Percentiles rank a stretch among this genome's conserved stretches.
Evolutionary conservation across 92 coral and sea anemone genomes (phyloP).

Genomic region (Siderastrea siderea): DNA sequence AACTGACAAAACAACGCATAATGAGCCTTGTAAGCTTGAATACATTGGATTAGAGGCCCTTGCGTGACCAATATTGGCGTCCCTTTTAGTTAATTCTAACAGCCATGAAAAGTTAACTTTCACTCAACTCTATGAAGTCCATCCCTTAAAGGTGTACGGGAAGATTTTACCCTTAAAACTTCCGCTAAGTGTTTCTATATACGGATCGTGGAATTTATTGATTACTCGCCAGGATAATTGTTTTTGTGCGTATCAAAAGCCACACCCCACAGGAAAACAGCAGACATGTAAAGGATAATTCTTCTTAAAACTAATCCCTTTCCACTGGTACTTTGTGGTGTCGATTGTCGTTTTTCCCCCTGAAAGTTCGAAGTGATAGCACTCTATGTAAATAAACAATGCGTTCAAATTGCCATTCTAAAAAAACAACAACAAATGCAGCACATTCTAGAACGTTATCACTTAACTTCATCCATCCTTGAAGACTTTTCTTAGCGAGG

Average conservation of each 20-base stretch:
- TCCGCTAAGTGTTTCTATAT: not conserved
- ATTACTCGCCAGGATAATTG: not conserved
- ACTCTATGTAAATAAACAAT: not conserved
- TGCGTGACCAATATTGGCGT: not conserved
- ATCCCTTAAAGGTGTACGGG: not conserved
- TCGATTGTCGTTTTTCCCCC: constrained; percentile 2
- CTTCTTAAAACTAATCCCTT: constrained; percentile 21
- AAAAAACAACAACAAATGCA: constrained; percentile 1
- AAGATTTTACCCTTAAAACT: not conserved
- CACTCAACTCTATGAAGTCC: not conserved
- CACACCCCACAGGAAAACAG: constrained; percentile 6
- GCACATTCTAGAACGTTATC: not conserved
- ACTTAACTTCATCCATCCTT: not conserved
- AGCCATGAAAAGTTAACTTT: not conserved
- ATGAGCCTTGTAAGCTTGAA: not conserved
- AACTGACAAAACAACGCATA: not conserved
- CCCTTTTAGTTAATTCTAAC: not conserved
- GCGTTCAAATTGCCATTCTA: not conserved
- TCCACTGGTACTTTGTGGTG: not conserved
- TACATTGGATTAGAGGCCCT: not conserved
- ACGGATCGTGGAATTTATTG: not conserved
- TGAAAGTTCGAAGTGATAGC: constrained; percentile 22
- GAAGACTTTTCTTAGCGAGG: not conserved
- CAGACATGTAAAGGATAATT: not conserved
- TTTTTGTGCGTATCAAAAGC: not conserved